Evolutionary conservation across 2,888 invertebrate species (phyloP), one percentile per base, ranked within the genome.

Genomic region (Stictocephala bisonia): DNA sequence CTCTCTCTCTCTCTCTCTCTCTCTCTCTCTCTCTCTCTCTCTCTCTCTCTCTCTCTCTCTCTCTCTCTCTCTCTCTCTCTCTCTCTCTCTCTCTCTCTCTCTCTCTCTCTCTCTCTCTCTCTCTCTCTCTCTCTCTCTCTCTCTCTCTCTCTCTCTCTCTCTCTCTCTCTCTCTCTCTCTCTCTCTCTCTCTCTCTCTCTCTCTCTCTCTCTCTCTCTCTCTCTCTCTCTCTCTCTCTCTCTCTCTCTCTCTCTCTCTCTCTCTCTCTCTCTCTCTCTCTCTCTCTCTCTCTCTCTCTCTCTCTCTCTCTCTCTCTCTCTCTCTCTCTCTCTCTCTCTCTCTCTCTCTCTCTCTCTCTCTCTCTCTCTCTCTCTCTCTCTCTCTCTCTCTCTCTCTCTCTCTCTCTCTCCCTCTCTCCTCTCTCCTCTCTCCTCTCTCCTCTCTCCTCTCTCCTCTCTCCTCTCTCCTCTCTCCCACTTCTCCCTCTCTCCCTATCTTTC

Each of bases 131-230:
- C 71, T 51, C 60, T 44, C 40, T 64, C 56, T 73, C 70, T 60
- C 73, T 75, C 76, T 76, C 72, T 67, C 68, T 74, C 74, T 58
- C 76, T 70, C 53, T 74, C 74, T 75, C 74, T 75, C 76, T 75
- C 71, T 74, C 76, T 78, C 68, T 71, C 75, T 75, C 64, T 73
- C 35, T 24, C 66, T 67, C 41, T 48, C 51, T 27, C 27, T 9
- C 24, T 0, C 48, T 26, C 70, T 40, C 35, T 71, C 71, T 41
- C 66, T 26, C 20, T 71, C 41, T 51, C 76, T 50, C 58, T 35
- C 58, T 70, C 70, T 51, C 22, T 27, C 40, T 69, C 64, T 67
- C 64, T 31, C 13, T 18, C 29, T 15, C 35, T 40, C 22, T 35
- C 31, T 7, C 22, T 20, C 24, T 40, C 72, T 48, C 51, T 22